Percentiles rank a stretch among this genome's conserved stretches.
phyloP scores from a whole-genome alignment of 2,113 vertebrate genomes.

The Oriolus oriolus region DNA sequence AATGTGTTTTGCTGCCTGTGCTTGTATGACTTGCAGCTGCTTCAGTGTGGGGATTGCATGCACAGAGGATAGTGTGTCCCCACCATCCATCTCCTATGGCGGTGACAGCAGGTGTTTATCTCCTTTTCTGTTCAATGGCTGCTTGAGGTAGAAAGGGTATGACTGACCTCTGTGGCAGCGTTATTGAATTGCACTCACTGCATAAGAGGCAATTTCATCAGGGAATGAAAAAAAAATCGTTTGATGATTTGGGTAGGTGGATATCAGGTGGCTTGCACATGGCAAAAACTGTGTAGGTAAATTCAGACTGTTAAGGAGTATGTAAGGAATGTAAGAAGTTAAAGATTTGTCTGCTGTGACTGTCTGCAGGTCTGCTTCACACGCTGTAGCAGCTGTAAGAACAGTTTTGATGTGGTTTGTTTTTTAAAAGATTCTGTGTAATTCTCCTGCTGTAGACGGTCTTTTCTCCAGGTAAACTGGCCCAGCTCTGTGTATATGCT shows the following conservation, averaged over 20 bases:
- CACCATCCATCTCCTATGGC: neutral
- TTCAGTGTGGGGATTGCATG: neutral
- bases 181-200: neutral
- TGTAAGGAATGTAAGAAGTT: neutral
- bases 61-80: neutral
- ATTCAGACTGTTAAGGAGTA: neutral
- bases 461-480: neutral
- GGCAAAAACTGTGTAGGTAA: neutral
- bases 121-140: neutral
- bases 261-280: neutral
- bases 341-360: neutral
- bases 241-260: neutral
- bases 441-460: neutral
- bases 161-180: neutral
- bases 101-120: neutral
- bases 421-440: neutral
- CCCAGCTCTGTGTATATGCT: neutral
- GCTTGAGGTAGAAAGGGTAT: neutral
- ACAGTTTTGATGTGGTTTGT: neutral
- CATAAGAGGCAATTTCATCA: neutral
- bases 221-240: neutral
- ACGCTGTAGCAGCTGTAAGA: neutral
- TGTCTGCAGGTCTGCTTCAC: neutral
- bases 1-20: neutral
- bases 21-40: conserved; percentile 17